Percentiles rank a stretch among this genome's conserved stretches.
Evolutionary conservation across 2,888 invertebrate species (phyloP).

Genomic region (Sisyra terminalis): DNA sequence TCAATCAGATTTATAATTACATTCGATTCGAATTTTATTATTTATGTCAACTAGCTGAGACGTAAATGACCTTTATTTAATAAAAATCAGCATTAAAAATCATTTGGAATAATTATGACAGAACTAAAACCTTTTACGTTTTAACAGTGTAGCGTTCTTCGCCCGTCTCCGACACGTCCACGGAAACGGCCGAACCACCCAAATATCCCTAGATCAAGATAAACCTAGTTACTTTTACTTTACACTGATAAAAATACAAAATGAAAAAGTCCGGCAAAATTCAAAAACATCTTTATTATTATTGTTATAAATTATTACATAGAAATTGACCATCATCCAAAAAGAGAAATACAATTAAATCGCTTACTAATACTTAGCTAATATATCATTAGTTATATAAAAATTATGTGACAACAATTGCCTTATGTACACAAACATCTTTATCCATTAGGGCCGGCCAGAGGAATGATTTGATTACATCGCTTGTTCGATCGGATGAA

Average conservation of each 20-base stretch:
- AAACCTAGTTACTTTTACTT: background rate
- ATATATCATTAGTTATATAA: too few species aligned
- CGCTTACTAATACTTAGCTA: too few species aligned
- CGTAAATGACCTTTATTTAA: too few species aligned
- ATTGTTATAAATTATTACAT: background rate
- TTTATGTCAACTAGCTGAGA: too few species aligned
- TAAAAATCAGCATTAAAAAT: too few species aligned
- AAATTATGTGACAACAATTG: constrained; percentile 67
- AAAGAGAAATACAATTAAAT: background rate
- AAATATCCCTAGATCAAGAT: too few species aligned
- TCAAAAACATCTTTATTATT: background rate
- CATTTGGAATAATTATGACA: too few species aligned
- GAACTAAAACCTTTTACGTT: too few species aligned
- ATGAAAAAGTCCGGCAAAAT: background rate
- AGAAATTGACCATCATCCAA: background rate
- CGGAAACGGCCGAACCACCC: background rate
- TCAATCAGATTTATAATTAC: too few species aligned
- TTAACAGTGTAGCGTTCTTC: background rate
- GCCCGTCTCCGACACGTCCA: background rate
- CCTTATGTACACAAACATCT: constrained; percentile 65
- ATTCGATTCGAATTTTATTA: too few species aligned
- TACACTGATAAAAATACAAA: background rate
- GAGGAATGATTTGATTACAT: constrained; percentile 61
- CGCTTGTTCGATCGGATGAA: constrained; percentile 53
- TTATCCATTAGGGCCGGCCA: constrained; percentile 77